These are phyloP conservation scores for Pangasius larnaudii DNA, from an alignment of 2,797 vertebrate genomes.

Conservation along the genomic window DNA sequence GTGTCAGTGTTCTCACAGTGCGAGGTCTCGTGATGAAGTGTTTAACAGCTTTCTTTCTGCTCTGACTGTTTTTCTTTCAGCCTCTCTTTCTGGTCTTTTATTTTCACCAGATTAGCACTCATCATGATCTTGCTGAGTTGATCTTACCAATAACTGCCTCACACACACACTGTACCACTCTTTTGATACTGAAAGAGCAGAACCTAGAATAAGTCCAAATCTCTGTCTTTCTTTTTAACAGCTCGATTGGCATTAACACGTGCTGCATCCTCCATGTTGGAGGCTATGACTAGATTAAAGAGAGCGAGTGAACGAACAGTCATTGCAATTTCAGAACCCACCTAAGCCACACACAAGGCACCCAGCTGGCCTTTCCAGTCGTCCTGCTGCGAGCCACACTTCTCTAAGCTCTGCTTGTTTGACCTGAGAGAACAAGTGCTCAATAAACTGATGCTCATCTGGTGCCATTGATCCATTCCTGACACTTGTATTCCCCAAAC, in stretches of 20 bases:
- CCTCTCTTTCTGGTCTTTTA: slow-evolving; percentile 2
- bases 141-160: not conserved
- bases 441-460: slow-evolving; percentile 72
- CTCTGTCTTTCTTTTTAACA: not conserved
- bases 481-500: slow-evolving; percentile 71
- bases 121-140: not conserved
- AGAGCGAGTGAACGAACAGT: slow-evolving; percentile 20
- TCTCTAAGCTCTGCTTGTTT: slow-evolving; percentile 55
- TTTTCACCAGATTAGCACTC: slow-evolving; percentile 9
- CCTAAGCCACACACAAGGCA: not conserved
- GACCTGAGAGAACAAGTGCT: not conserved
- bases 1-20: slow-evolving; percentile 32
- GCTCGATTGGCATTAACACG: slow-evolving; percentile 25
- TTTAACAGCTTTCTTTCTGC: slow-evolving; percentile 11
- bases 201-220: not conserved
- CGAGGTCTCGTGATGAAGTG: slow-evolving; percentile 5
- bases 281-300: slow-evolving; percentile 9
- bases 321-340: not conserved
- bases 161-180: not conserved
- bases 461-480: slow-evolving; percentile 72
- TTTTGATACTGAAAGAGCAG: not conserved
- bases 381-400: slow-evolving; percentile 3
- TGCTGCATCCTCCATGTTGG: not conserved
- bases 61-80: not conserved
- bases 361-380: not conserved